Conservation (phyloP, 2,888 invertebrate genomes). For the Odontothrips loti region DNA sequence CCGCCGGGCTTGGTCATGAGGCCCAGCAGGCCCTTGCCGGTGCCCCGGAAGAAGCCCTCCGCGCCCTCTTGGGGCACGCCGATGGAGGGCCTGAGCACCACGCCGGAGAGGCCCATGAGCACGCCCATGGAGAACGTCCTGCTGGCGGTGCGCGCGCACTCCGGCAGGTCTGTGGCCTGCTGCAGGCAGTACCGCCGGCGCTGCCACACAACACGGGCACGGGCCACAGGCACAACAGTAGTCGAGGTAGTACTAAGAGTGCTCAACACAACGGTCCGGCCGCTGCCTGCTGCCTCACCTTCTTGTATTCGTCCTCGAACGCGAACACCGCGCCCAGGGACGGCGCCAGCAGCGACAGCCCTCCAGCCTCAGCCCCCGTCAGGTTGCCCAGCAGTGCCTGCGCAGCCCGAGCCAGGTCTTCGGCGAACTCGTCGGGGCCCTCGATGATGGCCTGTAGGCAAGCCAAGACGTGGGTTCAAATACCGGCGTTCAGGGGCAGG, state of each 20-base stretch:
- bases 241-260: too few species aligned
- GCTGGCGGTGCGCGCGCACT: constrained; percentile 46
- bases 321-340: constrained; percentile 49
- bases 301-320: constrained; percentile 51
- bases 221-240: too few species aligned
- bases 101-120: constrained; percentile 61
- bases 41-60: constrained; percentile 63
- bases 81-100: constrained; percentile 59
- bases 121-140: constrained; percentile 60
- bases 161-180: constrained; percentile 46
- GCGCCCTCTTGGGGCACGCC: constrained; percentile 59
- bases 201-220: constrained; percentile 43
- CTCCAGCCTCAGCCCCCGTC: constrained; percentile 46
- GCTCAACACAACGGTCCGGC: not conserved
- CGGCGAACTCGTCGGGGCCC: constrained; percentile 51
- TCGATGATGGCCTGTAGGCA: constrained; percentile 46
- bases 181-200: constrained; percentile 46
- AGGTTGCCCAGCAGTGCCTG: constrained; percentile 50
- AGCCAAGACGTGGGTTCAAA: constrained; percentile 30
- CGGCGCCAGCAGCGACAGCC: constrained; percentile 48
- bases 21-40: constrained; percentile 64
- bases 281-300: constrained; percentile 42
- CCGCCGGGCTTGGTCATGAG: constrained; percentile 58
- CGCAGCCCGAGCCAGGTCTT: constrained; percentile 48
- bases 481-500: constrained; percentile 16